Evolutionary conservation across 2,113 vertebrate species (phyloP), one percentile per base, ranked within the genome.

Genomic region (Solea senegalensis): DNA sequence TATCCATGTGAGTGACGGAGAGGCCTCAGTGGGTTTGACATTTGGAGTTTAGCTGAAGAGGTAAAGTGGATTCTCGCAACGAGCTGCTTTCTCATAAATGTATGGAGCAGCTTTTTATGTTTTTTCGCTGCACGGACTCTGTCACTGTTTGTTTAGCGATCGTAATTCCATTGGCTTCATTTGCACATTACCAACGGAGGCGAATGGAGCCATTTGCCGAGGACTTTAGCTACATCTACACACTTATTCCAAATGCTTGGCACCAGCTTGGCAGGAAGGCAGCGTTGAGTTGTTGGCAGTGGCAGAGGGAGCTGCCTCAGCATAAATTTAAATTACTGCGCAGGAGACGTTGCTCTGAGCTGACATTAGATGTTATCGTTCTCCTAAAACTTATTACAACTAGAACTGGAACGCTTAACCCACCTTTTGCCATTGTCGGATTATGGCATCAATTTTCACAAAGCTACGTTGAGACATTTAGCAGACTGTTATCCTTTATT

Each of bases 11-110:
- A 77, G 63, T 11, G 56, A 51, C 51, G 61, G 65, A 63, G 59
- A 84, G 43, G 69, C 83, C 74, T 63, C 82, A 65, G 21, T 73
- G 72, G 12, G 14, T 77, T 54, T 62, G 53, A 82, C 72, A 76
- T 78, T 69, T 55, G 50, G 46, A 71, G 64, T 82, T 72, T 52
- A 80, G 78, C 72, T 41, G 65, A 74, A 26, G 60, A 68, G 75
- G 64, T 53, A 71, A 89, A 90, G 74, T 76, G 70, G 78, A 76
- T 74, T 71, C 28, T 28, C 78, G 75, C 81, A 80, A 80, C 49
- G 57, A 66, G 46, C 78, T 80, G 45, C 45, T 80, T 84, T 87
- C 88, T 73, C 78, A 78, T 45, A 74, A 46, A 71, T 73, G 74
- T 76, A 84, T 80, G 27, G 84, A 88, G 84, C 61, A 57, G 75